Percentiles rank a stretch among this genome's conserved stretches.
phyloP scores from a whole-genome alignment of 2,888 invertebrate genomes.

The Trachelus troglodyta region DNA sequence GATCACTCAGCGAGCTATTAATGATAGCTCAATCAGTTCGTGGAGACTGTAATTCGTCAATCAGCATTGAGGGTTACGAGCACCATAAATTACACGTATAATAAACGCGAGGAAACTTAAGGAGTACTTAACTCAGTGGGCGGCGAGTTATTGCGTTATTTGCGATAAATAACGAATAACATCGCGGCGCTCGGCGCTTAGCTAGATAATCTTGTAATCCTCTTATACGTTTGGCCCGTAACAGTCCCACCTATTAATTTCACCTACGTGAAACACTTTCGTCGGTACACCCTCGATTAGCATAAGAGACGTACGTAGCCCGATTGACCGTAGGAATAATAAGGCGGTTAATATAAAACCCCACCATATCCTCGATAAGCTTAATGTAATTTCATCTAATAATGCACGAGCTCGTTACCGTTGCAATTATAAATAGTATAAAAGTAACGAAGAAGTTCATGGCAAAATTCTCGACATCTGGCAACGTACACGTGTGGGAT shows the following conservation, averaged over 20 bases:
- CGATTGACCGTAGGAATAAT: background rate
- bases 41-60: background rate
- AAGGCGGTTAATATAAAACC: background rate
- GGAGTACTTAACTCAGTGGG: conserved; percentile 22
- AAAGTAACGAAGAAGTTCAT: conserved; percentile 9
- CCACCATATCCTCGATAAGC: background rate
- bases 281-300: background rate
- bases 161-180: conserved; percentile 20
- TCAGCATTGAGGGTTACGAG: background rate
- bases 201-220: conserved; percentile 19
- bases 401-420: background rate
- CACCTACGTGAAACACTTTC: background rate
- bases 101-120: background rate
- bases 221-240: conserved; percentile 9
- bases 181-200: conserved; percentile 12
- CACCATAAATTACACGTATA: background rate
- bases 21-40: background rate
- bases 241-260: background rate
- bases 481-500: conserved; percentile 9
- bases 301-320: background rate
- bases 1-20: background rate
- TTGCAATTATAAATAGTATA: conserved; percentile 4
- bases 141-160: conserved; percentile 26
- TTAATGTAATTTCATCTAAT: background rate
- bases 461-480: conserved; percentile 12